Evolutionary conservation across 2,113 vertebrate species (phyloP), one percentile per base, ranked within the genome.

Genomic region (Bombycilla garrulus): DNA sequence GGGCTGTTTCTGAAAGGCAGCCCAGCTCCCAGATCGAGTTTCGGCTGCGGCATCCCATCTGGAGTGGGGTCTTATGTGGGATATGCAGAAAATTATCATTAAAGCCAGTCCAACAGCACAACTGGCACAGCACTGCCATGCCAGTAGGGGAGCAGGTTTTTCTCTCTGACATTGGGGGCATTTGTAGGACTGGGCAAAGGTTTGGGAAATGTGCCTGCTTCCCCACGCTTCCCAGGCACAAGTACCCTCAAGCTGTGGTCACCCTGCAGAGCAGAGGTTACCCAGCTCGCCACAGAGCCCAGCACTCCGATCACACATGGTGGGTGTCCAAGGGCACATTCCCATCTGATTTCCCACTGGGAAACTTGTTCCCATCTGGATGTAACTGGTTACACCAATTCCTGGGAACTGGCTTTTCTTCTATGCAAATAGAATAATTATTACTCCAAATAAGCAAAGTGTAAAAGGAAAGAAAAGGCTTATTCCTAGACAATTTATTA

Each of bases 401-500:
- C 72, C 88, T 89, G 90, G 69, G 80, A 96, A 96, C 93, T 81
- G 42, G 92, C 65, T 95, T 88, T 96, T 61, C 86, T 91, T 94
- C 79, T 88, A 94, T 93, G 95, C 92, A 93, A 96, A 95, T 28
- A 73, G 40, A 88, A 18, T 62, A 79, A 60, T 94, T 92, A 95
- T 73, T 88, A 91, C 87, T 86, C 93, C 86, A 94, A 94, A 86
- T 81, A 88, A 84, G 67, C 8, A 0, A 92, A 92, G 79, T 64
- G 80, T 60, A 92, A 97, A 92, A 95, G 91, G 72, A 88, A 93
- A 94, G 90, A 97, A 95, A 95, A 92, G 76, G 12, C 76, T 90
- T 74, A 95, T 92, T 92, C 86, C 88, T 78, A 90, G 81, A 65
- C 80, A 78, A 96, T 92, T 90, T 96, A 96, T 83, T 94, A 90